Conservation (phyloP, 2,113 vertebrate species). For the Bambusicola thoracicus region DNA sequence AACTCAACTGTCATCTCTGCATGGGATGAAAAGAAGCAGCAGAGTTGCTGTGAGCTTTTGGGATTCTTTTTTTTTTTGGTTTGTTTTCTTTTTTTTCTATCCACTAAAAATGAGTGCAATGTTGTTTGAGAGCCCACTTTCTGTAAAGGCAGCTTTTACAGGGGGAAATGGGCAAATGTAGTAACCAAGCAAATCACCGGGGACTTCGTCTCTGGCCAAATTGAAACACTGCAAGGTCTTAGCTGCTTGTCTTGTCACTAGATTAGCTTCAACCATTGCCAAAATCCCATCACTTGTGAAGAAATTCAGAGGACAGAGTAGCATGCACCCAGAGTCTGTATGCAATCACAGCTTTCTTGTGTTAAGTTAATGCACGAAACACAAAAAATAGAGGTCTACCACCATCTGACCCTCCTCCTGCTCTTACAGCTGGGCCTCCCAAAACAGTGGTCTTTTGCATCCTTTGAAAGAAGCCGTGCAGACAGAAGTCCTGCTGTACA, state of each 20-base stretch:
- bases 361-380: not conserved
- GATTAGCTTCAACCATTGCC: not conserved
- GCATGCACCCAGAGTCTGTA: not conserved
- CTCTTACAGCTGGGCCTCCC: not conserved
- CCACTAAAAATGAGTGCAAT: not conserved
- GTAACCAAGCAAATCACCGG: not conserved
- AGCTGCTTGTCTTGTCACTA: not conserved
- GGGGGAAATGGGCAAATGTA: not conserved
- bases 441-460: not conserved
- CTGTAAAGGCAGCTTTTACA: not conserved
- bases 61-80: not conserved
- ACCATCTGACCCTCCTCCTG: not conserved
- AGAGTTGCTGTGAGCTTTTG: not conserved
- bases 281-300: not conserved
- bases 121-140: not conserved
- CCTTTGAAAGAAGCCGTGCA: not conserved
- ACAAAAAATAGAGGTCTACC: not conserved
- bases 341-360: not conserved
- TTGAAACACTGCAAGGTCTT: not conserved
- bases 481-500: not conserved
- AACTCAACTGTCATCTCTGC: conserved; percentile 4
- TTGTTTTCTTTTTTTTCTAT: not conserved
- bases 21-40: not conserved
- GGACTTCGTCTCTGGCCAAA: not conserved
- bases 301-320: not conserved